phyloP scores from a whole-genome alignment of 1,140 invertebrate species.

The Dendroctonus valens region DNA sequence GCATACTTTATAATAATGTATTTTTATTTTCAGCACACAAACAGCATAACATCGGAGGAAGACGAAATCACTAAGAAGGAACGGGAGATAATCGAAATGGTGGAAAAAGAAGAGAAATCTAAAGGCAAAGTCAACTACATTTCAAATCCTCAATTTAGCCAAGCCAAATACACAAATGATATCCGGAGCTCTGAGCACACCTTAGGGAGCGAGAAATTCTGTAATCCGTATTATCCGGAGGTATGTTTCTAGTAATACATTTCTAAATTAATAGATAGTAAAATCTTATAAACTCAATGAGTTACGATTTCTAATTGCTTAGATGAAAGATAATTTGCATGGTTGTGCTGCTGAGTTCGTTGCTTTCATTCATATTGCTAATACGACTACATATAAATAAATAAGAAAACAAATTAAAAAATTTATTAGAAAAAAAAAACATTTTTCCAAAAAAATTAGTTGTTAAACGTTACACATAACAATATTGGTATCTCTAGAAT shows the following conservation, averaged over 20 bases:
- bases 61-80: constrained; percentile 71
- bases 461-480: too few relatives aligned
- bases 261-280: too few relatives aligned
- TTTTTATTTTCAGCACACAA: constrained; percentile 42
- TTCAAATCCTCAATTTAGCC: constrained; percentile 1
- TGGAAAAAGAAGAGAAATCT: constrained; percentile 64
- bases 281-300: too few relatives aligned
- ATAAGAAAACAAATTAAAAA: too few relatives aligned
- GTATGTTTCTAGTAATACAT: constrained; percentile 14
- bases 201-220: constrained; percentile 43
- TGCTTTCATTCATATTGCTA: too few relatives aligned
- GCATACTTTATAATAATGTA: background rate
- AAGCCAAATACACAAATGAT: background rate
- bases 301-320: too few relatives aligned
- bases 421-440: too few relatives aligned
- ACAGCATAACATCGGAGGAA: constrained; percentile 59
- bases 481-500: too few relatives aligned
- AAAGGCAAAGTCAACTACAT: constrained; percentile 34
- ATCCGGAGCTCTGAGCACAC: constrained; percentile 31
- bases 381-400: too few relatives aligned
- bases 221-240: constrained; percentile 43
- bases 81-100: constrained; percentile 68
- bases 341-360: too few relatives aligned
- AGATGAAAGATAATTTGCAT: too few relatives aligned
- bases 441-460: too few relatives aligned